These are phyloP conservation scores for Elegia similella DNA, from an alignment of 2,888 invertebrate species.

Conservation along the genomic window DNA sequence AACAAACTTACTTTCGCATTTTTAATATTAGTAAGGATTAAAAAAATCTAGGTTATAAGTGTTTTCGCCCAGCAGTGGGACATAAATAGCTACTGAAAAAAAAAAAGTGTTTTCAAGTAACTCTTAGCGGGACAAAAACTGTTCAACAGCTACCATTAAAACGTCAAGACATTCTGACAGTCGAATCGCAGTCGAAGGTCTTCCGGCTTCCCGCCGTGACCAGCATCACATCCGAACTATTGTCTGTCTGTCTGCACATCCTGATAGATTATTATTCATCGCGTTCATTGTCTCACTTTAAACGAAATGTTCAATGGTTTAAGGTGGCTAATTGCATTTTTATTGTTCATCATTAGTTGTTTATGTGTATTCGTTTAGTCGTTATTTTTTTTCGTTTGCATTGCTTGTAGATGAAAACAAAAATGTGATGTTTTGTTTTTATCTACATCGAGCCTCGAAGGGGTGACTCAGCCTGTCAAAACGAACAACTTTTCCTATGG, in stretches of 20 bases:
- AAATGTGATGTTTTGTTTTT: too few species aligned
- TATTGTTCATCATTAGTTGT: neutral
- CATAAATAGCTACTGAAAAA: too few species aligned
- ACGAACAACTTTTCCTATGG: too few species aligned
- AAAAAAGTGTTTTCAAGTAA: too few species aligned
- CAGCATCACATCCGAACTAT: constrained; percentile 6
- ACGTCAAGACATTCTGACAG: neutral
- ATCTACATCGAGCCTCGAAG: too few species aligned
- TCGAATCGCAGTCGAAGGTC: constrained; percentile 12
- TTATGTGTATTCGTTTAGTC: neutral
- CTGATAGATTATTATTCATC: constrained; percentile 9
- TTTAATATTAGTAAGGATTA: too few species aligned
- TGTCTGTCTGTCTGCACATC: constrained; percentile 8
- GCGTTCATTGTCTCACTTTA: constrained; percentile 4
- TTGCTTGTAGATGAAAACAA: too few species aligned
- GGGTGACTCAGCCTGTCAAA: too few species aligned
- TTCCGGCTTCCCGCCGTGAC: constrained; percentile 6
- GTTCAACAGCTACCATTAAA: neutral
- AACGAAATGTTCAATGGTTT: constrained; percentile 2
- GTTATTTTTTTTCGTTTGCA: neutral
- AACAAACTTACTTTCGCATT: too few species aligned
- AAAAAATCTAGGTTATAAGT: too few species aligned
- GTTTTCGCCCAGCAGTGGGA: too few species aligned
- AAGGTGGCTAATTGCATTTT: constrained; percentile 6
- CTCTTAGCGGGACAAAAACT: too few species aligned